Evolutionary conservation across 2,113 vertebrate genomes (phyloP).

Genomic region (Cebidichthys violaceus): DNA sequence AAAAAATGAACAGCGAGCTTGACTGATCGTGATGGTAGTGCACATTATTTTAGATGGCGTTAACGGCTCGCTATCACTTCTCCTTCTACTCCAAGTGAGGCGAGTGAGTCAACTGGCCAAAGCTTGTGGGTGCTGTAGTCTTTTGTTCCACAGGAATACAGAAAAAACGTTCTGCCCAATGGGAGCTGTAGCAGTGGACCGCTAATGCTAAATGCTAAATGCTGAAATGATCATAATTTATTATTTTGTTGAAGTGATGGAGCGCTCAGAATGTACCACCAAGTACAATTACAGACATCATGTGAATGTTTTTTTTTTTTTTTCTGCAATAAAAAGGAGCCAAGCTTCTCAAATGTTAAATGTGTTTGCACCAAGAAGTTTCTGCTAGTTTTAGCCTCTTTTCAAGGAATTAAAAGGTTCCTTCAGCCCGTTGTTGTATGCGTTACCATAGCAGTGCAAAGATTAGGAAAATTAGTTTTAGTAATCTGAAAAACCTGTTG

Average conservation of each 20-base stretch:
- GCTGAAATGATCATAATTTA: constrained; percentile 6
- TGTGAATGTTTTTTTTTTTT: not conserved
- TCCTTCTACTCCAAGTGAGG: not conserved
- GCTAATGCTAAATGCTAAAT: constrained; percentile 11
- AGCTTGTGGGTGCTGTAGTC: not conserved
- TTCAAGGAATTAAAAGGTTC: no score
- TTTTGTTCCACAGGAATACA: not conserved
- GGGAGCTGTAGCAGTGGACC: not conserved
- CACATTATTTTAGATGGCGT: not conserved
- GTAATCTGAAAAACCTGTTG: no score
- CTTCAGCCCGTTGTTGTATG: no score
- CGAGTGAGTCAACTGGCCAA: not conserved
- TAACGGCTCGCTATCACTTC: not conserved
- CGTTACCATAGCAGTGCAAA: no score
- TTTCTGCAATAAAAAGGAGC: not conserved
- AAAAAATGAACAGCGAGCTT: not conserved
- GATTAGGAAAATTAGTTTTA: no score
- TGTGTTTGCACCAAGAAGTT: no score
- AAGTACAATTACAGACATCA: not conserved
- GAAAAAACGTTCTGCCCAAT: not conserved
- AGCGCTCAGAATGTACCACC: not conserved
- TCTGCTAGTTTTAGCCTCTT: no score
- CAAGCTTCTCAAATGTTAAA: not conserved
- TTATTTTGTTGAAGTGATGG: not conserved
- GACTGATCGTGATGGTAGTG: not conserved